Evolutionary conservation across 2,113 vertebrate genomes (phyloP), one percentile per base, ranked within the genome.

Genomic region (Zapornia atra): DNA sequence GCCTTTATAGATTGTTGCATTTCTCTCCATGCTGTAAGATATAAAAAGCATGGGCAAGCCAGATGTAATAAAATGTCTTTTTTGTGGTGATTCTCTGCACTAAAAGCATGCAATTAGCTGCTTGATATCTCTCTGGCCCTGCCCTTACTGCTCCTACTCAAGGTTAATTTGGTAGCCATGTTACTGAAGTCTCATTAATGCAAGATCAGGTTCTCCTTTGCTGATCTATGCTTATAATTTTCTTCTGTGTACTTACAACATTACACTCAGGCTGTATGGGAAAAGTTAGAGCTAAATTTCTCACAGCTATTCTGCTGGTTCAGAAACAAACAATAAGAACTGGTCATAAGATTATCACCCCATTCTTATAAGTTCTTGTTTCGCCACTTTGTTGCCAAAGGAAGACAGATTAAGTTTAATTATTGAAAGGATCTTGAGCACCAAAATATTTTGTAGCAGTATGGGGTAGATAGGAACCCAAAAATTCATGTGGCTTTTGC

Each of bases 131-230:
- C 36, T 80, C 63, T 83, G 68, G 11, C 11, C n/a, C 72, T 90
- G 51, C 15, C 64, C 59, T 94, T 83, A 50, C 21, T 90, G 25
- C 46, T 92, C 29, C 38, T 75, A 38, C 24, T 83, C 76, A 92
- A 78, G 51, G 68, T 81, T 93, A 88, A 95, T 83, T 93, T 88
- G 33, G 29, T 64, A 84, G 51, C 33, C 71, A 86, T 28, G 17
- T 56, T 83, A 86, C 36, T 46, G 40, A 79, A 93, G 63, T 38
- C 68, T 93, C 88, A 83, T 96, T 95, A 96, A 97, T 93, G 92
- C 64, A 83, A 63, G 71, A 83, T 70, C 90, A 94, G 60, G 18
- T 31, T 90, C 38, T 88, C 18, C 20, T 90, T 76, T 70, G 28
- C 36, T 78, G 22, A 68, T 59, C 38, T 78, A 7, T 42, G 31